Percentiles rank a stretch among this genome's conserved stretches.
Evolutionary conservation across 2,888 invertebrate genomes (phyloP).

Genomic region (Xestoiulus laeticollis): DNA sequence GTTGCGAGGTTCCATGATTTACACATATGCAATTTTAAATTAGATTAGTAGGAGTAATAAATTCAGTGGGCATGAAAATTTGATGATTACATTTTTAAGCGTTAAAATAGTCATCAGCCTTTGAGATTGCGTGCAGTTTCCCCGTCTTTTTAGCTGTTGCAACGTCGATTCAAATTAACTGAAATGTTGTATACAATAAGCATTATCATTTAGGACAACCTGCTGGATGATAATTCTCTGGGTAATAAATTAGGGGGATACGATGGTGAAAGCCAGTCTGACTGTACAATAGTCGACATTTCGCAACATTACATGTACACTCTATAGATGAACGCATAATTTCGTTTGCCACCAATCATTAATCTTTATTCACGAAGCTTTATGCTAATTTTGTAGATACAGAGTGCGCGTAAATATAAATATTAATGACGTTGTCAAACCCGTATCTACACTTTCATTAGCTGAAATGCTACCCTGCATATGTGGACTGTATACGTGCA

Average conservation of each 20-base stretch:
- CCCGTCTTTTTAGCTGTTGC: background rate
- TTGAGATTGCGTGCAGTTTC: background rate
- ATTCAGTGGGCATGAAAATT: background rate
- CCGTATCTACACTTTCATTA: background rate
- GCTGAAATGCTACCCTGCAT: background rate
- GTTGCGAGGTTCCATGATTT: background rate
- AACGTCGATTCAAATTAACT: background rate
- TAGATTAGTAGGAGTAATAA: background rate
- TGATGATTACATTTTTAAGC: background rate
- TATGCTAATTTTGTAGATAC: background rate
- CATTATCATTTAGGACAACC: conserved; percentile 7
- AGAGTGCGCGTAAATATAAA: background rate
- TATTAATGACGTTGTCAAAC: too few species aligned
- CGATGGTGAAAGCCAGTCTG: background rate
- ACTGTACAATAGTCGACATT: background rate
- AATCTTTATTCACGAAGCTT: background rate
- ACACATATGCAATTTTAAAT: background rate
- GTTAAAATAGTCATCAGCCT: background rate
- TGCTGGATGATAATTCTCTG: background rate
- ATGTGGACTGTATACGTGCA: background rate
- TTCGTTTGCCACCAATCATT: background rate
- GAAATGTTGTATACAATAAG: background rate
- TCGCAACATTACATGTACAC: background rate
- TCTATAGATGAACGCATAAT: too few species aligned
- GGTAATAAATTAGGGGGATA: background rate